Evolutionary conservation across 2,888 invertebrate genomes (phyloP), one percentile per base, ranked within the genome.

Genomic region (Brenthis hecate): DNA sequence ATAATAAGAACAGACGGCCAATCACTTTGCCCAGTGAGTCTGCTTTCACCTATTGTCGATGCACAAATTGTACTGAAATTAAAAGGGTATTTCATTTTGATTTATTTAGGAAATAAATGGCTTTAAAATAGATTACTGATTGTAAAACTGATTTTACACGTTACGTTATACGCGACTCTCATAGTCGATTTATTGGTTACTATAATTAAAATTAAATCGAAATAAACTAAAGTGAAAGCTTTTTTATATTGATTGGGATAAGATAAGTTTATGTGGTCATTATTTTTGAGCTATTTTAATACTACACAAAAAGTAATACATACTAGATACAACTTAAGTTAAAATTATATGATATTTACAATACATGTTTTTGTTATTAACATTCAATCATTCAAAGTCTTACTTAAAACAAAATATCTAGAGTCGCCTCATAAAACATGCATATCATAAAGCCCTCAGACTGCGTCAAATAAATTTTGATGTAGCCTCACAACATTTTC

Each of bases 401-500:
- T 43, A 43, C 8, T 43, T 43, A 11, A 43, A 43, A 43, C 36
- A 58, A 48, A 28, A 28, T 11, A 6, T 48, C 16, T 58, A 55
- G 36, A 11, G 11, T 43, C 36, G 36, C 58, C 55, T 28, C 53
- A 56, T 70, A 56, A 70, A 70, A 62, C 51, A 68, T 57, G 51
- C 71, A 64, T 78, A 78, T 77, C 78, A 73, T 79, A 78, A 81
- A 81, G 77, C 75, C 74, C 76, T 72, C 81, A 81, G 79, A 79
- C 73, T 72, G 75, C 70, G 79, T 82, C 69, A 71, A 85, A 88
- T 90, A 88, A 86, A 88, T 84, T 85, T 86, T 88, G 88, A 90
- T 87, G 82, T 83, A 87, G 85, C 84, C 85, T 84, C 82, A 82
- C 77, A 77, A 83, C 84, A 85, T 86, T 85, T 85, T 80, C 83